Conservation (phyloP, 2,888 invertebrate genomes). For the Pristionchus exspectatus region DNA sequence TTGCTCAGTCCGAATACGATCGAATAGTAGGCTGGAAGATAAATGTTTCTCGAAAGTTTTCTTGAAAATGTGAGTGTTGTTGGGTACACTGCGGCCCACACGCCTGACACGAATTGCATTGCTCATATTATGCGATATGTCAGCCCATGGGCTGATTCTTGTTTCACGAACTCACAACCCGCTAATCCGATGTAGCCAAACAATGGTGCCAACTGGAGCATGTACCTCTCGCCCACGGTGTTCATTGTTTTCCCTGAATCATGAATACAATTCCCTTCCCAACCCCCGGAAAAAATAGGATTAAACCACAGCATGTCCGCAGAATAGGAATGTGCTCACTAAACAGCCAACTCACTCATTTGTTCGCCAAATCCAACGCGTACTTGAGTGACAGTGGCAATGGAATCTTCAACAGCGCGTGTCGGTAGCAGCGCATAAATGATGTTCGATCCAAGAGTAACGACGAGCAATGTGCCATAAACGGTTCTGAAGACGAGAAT, state of each 20-base stretch:
- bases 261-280: too few relatives aligned
- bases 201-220: background rate
- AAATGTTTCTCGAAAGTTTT: background rate
- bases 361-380: background rate
- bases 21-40: conserved; percentile 39
- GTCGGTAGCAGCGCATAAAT: background rate
- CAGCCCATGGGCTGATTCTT: too few relatives aligned
- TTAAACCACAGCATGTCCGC: too few relatives aligned
- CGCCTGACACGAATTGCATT: too few relatives aligned
- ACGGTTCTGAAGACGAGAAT: background rate
- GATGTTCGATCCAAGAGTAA: background rate
- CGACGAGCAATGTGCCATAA: background rate
- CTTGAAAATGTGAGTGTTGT: conserved; percentile 39
- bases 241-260: background rate
- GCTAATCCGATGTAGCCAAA: conserved; percentile 19
- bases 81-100: conserved; percentile 41
- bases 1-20: conserved; percentile 31
- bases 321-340: too few relatives aligned
- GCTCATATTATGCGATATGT: too few relatives aligned
- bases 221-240: background rate
- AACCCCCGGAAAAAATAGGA: too few relatives aligned
- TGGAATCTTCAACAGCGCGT: background rate
- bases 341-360: background rate
- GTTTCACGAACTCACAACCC: too few relatives aligned
- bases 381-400: background rate